Conservation (phyloP, 92 coral and sea anemone genomes). For the Desmophyllum pertusum region DNA sequence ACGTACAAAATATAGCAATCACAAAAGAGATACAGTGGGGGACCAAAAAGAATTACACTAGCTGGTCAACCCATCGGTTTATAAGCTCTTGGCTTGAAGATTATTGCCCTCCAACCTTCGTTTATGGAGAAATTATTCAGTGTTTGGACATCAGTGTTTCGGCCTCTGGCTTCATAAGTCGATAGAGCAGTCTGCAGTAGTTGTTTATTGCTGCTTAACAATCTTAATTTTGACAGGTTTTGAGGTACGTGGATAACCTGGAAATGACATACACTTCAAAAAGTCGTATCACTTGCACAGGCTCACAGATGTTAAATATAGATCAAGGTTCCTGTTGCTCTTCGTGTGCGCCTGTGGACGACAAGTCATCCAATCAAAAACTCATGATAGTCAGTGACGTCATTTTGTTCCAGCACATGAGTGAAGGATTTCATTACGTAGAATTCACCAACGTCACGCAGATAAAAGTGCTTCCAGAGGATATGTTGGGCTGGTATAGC, state of each 20-base stretch:
- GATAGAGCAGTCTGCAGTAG: too few relatives aligned
- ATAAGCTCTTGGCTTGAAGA: too few relatives aligned
- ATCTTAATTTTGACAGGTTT: background rate
- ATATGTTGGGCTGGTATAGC: slow-evolving; percentile 39
- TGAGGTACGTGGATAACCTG: background rate
- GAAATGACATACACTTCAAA: background rate
- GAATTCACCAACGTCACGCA: background rate
- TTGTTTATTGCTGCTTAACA: background rate
- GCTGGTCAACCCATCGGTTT: too few relatives aligned
- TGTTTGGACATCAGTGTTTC: too few relatives aligned
- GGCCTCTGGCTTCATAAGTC: background rate
- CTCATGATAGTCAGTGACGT: slow-evolving; percentile 14
- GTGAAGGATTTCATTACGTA: slow-evolving; percentile 39
- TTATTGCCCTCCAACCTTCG: too few relatives aligned
- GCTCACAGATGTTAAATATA: slow-evolving; percentile 6
- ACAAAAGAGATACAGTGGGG: too few relatives aligned
- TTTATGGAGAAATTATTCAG: too few relatives aligned
- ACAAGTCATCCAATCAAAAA: background rate
- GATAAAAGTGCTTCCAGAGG: slow-evolving; percentile 41
- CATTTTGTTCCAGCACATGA: slow-evolving; percentile 5
- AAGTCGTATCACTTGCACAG: slow-evolving; percentile 12
- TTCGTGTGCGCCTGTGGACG: background rate
- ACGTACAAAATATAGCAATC: too few relatives aligned
- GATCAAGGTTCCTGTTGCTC: slow-evolving; percentile 19
- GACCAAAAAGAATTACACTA: too few relatives aligned